Conservation (phyloP, 2,113 vertebrate species). For the Limanda limanda region DNA sequence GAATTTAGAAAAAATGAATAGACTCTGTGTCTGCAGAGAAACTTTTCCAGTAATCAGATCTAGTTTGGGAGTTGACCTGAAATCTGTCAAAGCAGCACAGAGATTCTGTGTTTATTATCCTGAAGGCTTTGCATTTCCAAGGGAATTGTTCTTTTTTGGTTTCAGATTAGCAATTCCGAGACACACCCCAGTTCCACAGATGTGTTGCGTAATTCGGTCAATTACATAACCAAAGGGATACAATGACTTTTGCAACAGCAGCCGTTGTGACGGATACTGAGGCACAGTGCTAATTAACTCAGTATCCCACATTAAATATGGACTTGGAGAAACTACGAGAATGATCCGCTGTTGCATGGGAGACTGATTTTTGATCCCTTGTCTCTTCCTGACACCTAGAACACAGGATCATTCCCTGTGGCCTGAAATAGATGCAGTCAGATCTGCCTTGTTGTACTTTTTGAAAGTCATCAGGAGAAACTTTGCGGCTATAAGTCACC, state of each 20-base stretch:
- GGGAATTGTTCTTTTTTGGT: constrained; percentile 44
- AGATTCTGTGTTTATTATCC: constrained; percentile 35
- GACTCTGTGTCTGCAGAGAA: constrained; percentile 8
- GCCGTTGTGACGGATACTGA: constrained; percentile 22
- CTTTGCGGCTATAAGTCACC: constrained; percentile 53
- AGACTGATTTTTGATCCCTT: constrained; percentile 58
- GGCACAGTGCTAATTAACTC: constrained; percentile 52
- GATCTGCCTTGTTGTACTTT: constrained; percentile 47
- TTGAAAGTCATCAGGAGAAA: constrained; percentile 60
- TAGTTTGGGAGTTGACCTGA: constrained; percentile 37
- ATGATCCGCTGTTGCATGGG: constrained; percentile 46
- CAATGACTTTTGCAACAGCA: constrained; percentile 41
- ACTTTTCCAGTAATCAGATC: constrained; percentile 33
- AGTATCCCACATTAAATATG: constrained; percentile 55
- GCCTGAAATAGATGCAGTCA: constrained; percentile 51
- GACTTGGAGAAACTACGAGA: constrained; percentile 42
- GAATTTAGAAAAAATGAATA: not conserved
- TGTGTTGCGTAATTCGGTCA: constrained; percentile 56
- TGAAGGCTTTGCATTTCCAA: constrained; percentile 47
- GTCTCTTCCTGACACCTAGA: constrained; percentile 56
- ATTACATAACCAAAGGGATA: constrained; percentile 58
- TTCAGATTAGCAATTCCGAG: constrained; percentile 42
- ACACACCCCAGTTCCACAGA: constrained; percentile 27
- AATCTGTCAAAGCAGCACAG: constrained; percentile 40
- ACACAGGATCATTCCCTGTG: constrained; percentile 55